phyloP scores from a whole-genome alignment of 2,797 vertebrate genomes.

The Lacerta bilineata region DNA sequence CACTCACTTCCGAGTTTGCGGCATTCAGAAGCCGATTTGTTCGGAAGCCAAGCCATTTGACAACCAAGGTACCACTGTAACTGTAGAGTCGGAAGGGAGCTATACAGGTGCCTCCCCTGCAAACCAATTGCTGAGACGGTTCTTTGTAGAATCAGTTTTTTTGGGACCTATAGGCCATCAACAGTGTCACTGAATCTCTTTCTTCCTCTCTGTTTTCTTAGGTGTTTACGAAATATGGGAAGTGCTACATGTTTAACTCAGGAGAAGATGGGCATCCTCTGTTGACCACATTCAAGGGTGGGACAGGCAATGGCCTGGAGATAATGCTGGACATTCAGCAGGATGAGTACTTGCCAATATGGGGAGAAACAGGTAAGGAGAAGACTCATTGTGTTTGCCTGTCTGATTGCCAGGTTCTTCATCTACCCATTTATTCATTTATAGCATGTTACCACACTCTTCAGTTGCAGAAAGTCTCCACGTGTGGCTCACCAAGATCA shows the following conservation, averaged over 20 bases:
- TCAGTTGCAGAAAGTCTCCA: not conserved
- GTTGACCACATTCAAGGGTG: conserved; percentile 96
- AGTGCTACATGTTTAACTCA: conserved; percentile 99
- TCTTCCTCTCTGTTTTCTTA: conserved; percentile 55
- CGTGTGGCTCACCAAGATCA: not conserved
- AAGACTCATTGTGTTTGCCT: not conserved
- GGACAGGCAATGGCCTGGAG: conserved; percentile 96
- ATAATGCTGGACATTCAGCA: conserved; percentile 99
- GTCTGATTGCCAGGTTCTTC: not conserved
- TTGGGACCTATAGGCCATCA: accelerated
- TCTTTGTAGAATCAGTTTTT: not conserved
- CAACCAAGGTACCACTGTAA: too few species aligned
- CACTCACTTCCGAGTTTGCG: too few species aligned
- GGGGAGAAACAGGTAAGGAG: conserved; percentile 93
- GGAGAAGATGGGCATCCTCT: conserved; percentile 93
- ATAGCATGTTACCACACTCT: not conserved
- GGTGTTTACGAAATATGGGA: conserved; percentile 98
- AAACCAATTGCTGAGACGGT: not conserved
- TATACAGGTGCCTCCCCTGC: not conserved
- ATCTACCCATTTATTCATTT: not conserved
- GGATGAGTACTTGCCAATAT: conserved; percentile 97
- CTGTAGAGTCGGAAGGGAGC: too few species aligned
- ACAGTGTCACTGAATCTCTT: not conserved
- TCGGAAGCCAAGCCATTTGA: too few species aligned
- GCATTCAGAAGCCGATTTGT: too few species aligned